Evolutionary conservation across 2,888 invertebrate species (phyloP).

Genomic region (Stenichneumon culpator): DNA sequence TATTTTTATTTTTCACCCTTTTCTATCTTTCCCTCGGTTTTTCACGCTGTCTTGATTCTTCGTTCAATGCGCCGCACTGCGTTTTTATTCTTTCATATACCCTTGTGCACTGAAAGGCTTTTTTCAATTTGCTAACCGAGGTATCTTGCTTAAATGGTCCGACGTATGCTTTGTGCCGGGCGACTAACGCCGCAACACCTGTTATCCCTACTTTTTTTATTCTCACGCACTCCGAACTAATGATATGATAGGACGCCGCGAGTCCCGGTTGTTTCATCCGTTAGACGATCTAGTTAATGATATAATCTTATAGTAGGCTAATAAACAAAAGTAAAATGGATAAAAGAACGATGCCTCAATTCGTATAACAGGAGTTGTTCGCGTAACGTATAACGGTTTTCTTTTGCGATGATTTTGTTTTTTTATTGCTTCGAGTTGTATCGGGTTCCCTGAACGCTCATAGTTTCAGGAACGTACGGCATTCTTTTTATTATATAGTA

Average conservation of each 20-base stretch:
- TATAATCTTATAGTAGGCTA: not conserved
- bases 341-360: no score
- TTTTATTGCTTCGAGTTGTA: conserved; percentile 4
- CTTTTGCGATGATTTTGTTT: not conserved
- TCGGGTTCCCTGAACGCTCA: not conserved
- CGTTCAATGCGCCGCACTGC: not conserved
- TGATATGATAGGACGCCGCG: conserved; percentile 4
- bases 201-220: conserved; percentile 49
- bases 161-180: conserved; percentile 8
- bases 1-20: conserved; percentile 15
- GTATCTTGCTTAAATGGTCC: not conserved
- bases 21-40: conserved; percentile 25
- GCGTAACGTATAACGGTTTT: no score
- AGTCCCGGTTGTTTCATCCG: not conserved
- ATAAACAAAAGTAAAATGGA: conserved; percentile 1
- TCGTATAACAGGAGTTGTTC: no score
- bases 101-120: conserved; percentile 17
- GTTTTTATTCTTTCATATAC: conserved; percentile 18
- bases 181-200: conserved; percentile 56
- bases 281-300: not conserved
- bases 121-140: conserved; percentile 3
- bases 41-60: not conserved
- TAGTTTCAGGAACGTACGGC: not conserved
- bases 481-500: not conserved
- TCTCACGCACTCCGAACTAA: conserved; percentile 10